phyloP scores from a whole-genome alignment of 2,888 invertebrate species.

The Isotomurus palustris region DNA sequence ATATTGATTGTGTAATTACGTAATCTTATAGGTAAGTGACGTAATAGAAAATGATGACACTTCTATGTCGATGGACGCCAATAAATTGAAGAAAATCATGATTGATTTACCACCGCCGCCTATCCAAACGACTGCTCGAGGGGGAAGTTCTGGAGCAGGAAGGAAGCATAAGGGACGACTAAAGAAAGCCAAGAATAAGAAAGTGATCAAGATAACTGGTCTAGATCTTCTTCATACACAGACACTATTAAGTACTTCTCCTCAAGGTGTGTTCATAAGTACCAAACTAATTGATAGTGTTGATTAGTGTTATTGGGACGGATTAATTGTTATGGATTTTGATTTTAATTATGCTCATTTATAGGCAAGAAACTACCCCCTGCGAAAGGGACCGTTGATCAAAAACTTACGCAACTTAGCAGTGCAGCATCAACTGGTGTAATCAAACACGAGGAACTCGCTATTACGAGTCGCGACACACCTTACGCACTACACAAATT shows the following conservation, averaged over 20 bases:
- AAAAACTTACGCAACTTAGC: constrained; percentile 73
- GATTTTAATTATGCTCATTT: constrained; percentile 47
- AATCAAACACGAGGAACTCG: constrained; percentile 67
- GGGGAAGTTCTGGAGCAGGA: constrained; percentile 48
- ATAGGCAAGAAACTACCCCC: constrained; percentile 71
- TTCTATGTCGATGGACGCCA: background rate
- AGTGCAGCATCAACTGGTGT: constrained; percentile 56
- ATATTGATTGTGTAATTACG: no score
- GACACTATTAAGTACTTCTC: constrained; percentile 79
- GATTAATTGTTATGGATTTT: background rate
- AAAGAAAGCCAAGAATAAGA: constrained; percentile 33
- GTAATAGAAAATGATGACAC: background rate
- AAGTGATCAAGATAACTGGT: constrained; percentile 70
- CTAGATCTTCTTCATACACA: constrained; percentile 83
- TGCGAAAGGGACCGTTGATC: constrained; percentile 87
- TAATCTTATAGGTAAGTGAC: background rate
- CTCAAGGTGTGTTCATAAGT: constrained; percentile 56
- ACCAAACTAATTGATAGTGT: background rate
- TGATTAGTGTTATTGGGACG: background rate
- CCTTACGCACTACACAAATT: constrained; percentile 83
- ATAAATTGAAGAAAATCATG: constrained; percentile 8
- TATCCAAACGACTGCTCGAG: constrained; percentile 40
- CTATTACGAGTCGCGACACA: constrained; percentile 74
- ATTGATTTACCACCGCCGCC: constrained; percentile 42
- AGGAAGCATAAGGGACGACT: constrained; percentile 55